These are phyloP conservation scores for Augochlorella aurata DNA, from an alignment of 2,888 invertebrate genomes.

Conservation along the genomic window DNA sequence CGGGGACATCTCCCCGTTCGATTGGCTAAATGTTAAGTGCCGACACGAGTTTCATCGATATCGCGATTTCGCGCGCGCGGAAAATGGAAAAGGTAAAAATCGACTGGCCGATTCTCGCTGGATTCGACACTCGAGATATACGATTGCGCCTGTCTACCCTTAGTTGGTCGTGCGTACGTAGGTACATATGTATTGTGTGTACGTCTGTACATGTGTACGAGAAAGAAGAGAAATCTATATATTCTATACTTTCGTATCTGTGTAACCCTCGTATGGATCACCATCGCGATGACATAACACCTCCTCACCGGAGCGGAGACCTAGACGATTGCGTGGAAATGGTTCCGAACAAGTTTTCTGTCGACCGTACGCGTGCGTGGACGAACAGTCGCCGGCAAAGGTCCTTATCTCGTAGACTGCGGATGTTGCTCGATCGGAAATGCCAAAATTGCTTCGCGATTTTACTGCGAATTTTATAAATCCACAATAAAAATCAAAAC, in stretches of 20 bases:
- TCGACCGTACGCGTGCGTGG: slow-evolving; percentile 48
- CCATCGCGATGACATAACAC: slow-evolving; percentile 47
- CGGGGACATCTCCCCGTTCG: too few relatives aligned
- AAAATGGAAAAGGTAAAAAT: not conserved
- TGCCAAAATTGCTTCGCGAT: too few relatives aligned
- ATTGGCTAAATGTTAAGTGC: too few relatives aligned
- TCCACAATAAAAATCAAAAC: too few relatives aligned
- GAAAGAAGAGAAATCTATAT: slow-evolving; percentile 42
- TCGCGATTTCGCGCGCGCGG: not conserved
- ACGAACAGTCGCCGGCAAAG: slow-evolving; percentile 44
- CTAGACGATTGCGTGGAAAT: slow-evolving; percentile 46
- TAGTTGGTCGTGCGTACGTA: slow-evolving; percentile 72
- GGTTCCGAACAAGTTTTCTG: slow-evolving; percentile 42
- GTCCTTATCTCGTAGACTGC: not conserved
- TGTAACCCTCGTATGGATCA: slow-evolving; percentile 58
- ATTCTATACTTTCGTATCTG: slow-evolving; percentile 68
- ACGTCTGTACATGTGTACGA: slow-evolving; percentile 58
- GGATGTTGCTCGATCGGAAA: not conserved
- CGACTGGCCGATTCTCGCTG: slow-evolving; percentile 29
- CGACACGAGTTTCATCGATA: not conserved
- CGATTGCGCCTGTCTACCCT: slow-evolving; percentile 70
- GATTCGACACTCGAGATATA: slow-evolving; percentile 58
- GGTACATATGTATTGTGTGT: slow-evolving; percentile 66
- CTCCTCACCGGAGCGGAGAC: slow-evolving; percentile 46
- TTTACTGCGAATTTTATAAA: too few relatives aligned